phyloP scores from a whole-genome alignment of 2,888 invertebrate genomes.

The Callinectes sapidus region DNA sequence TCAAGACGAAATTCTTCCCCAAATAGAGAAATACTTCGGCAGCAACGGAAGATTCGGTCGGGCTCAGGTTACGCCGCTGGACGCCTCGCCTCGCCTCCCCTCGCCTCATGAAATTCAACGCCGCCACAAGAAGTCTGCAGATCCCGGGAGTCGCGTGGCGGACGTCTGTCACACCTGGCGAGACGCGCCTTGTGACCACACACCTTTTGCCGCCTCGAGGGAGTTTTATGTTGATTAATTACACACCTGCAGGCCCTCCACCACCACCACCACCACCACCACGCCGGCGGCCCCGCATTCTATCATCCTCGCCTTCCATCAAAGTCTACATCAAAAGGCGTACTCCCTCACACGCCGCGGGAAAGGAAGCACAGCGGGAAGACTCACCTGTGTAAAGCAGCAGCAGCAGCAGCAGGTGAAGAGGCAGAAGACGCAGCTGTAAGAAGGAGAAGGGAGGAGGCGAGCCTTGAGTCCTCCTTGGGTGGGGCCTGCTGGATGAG shows the following conservation, averaged over 20 bases:
- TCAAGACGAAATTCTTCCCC: not conserved
- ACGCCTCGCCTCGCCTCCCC: not conserved
- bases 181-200: not conserved
- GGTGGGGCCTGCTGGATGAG: not conserved
- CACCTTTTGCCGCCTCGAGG: not conserved
- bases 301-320: not conserved
- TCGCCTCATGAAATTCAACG: not conserved
- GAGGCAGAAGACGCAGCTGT: constrained; percentile 37
- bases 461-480: not conserved
- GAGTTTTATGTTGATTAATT: constrained; percentile 31
- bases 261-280: not conserved
- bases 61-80: not conserved
- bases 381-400: constrained; percentile 32
- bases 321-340: not conserved
- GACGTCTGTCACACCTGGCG: not conserved
- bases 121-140: constrained; percentile 3
- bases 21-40: not conserved
- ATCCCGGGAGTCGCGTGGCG: not conserved
- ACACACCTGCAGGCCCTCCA: constrained; percentile 13
- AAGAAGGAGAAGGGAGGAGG: not conserved
- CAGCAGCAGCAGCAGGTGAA: constrained; percentile 23
- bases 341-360: not conserved
- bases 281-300: not conserved
- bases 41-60: not conserved
- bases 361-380: not conserved